phyloP scores from a whole-genome alignment of 2,888 invertebrate species.

The Pyrgus malvae region DNA sequence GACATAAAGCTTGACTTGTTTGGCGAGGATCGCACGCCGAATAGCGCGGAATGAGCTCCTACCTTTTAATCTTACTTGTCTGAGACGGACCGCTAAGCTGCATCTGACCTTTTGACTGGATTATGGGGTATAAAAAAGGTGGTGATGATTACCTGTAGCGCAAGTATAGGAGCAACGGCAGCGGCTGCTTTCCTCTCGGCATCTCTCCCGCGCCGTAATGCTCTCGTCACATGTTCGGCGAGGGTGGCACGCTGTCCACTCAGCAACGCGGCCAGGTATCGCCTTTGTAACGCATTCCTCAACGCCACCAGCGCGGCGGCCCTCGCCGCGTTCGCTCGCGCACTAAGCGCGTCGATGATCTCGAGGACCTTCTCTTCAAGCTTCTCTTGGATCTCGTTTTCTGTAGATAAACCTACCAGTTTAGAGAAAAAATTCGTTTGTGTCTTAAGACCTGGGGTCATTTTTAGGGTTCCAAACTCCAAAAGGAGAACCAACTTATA shows the following conservation, averaged over 20 bases:
- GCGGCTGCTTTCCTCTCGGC: slow-evolving; percentile 93
- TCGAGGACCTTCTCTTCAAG: slow-evolving; percentile 95
- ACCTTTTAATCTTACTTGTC: too few relatives aligned
- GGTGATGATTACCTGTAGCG: slow-evolving; percentile 86
- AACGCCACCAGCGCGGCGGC: slow-evolving; percentile 87
- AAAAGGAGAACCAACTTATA: too few relatives aligned
- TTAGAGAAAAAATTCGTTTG: background rate
- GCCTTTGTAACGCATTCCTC: slow-evolving; percentile 88
- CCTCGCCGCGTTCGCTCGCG: slow-evolving; percentile 93
- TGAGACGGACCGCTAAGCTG: too few relatives aligned
- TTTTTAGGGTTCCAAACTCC: too few relatives aligned
- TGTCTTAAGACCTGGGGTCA: too few relatives aligned
- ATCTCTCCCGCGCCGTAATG: slow-evolving; percentile 91
- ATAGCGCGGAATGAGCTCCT: too few relatives aligned
- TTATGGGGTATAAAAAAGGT: too few relatives aligned
- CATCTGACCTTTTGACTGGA: too few relatives aligned
- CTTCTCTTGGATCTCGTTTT: slow-evolving; percentile 80
- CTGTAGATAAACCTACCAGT: slow-evolving; percentile 49
- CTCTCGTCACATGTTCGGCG: slow-evolving; percentile 90
- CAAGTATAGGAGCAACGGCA: slow-evolving; percentile 88
- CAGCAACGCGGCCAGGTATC: slow-evolving; percentile 89
- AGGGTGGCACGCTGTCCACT: slow-evolving; percentile 89
- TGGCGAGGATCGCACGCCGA: too few relatives aligned
- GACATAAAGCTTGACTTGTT: too few relatives aligned
- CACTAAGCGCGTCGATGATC: slow-evolving; percentile 92